Conservation (phyloP, 2,888 invertebrate species). For the Ametastegia equiseti region DNA sequence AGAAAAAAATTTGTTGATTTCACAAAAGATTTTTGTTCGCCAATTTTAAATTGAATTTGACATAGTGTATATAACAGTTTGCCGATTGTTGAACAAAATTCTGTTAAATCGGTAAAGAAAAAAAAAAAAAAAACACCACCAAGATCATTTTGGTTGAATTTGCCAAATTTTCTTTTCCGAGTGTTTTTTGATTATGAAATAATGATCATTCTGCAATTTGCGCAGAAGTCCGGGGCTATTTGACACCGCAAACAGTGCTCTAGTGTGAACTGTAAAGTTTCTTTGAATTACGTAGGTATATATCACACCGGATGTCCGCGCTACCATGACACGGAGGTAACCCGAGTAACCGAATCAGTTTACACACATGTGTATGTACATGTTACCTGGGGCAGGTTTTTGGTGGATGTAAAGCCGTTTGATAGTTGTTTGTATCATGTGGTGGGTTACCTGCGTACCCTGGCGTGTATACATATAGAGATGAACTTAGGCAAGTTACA, state of each 20-base stretch:
- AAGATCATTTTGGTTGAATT: no score
- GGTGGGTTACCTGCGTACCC: neutral
- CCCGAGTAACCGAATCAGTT: slow-evolving; percentile 12
- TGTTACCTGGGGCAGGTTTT: neutral
- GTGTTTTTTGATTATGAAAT: neutral
- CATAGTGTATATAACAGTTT: no score
- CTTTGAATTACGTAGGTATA: no score
- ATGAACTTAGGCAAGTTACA: neutral
- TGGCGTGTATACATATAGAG: neutral
- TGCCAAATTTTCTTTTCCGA: no score
- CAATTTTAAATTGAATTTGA: no score
- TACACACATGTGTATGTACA: neutral
- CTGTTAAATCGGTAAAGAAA: no score
- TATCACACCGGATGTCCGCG: slow-evolving; percentile 10
- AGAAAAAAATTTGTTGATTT: no score
- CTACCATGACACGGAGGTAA: neutral
- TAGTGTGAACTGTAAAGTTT: slow-evolving; percentile 18
- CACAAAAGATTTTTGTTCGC: no score
- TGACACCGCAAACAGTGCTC: neutral
- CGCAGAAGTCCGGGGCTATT: neutral
- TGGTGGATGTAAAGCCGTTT: neutral
- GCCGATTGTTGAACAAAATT: no score
- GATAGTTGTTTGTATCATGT: neutral
- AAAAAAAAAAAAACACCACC: neutral
- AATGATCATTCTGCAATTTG: neutral